Evolutionary conservation across 2,113 vertebrate species (phyloP), one percentile per base, ranked within the genome.

Genomic region (Apaloderma vittatum): DNA sequence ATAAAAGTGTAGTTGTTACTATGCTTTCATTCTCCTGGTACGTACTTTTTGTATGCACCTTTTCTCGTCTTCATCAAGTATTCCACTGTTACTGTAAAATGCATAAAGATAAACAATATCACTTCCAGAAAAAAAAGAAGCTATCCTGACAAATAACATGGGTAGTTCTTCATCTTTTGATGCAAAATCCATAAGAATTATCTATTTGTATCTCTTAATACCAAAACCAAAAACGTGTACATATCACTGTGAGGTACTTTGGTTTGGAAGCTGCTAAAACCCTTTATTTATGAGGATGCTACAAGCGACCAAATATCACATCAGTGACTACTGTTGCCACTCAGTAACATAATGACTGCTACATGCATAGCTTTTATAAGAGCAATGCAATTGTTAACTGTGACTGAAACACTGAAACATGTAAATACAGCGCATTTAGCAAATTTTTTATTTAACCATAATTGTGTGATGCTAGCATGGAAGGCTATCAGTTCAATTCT

Each of bases 401-500:
- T 57, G 70, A 94, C 36, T 5, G 36, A 61, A 74, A 83, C 23
- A 32, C 54, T 12, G 4, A 76, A 26, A 59, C 3, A 91, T 19
- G 72, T 15, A 88, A 66, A 68, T 5, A 57, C 0, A 71, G 46
- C 0, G 1, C 2, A 8, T 12, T n/a, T 18, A 49, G 23, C 15
- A 80, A 76, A 34, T 4, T 16, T 71, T 11, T 80, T 27, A 74
- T 63, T 54, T 61, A 77, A 51, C 22, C 26, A 26, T 4, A 45
- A 45, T 3, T 6, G 30, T 9, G 37, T 23, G 72, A 61, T 2
- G 5, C 13, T 22, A 76, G 30, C n/a, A 49, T 4, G 13, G 73
- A 46, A 48, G 8, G 23, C 32, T 43, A 66, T 4, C 37, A 8
- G 15, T 7, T 23, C 36, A 70, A 24, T 13, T 76, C 45, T 16